Evolutionary conservation across 2,888 invertebrate species (phyloP).

Genomic region (Drosophila emarginata): DNA sequence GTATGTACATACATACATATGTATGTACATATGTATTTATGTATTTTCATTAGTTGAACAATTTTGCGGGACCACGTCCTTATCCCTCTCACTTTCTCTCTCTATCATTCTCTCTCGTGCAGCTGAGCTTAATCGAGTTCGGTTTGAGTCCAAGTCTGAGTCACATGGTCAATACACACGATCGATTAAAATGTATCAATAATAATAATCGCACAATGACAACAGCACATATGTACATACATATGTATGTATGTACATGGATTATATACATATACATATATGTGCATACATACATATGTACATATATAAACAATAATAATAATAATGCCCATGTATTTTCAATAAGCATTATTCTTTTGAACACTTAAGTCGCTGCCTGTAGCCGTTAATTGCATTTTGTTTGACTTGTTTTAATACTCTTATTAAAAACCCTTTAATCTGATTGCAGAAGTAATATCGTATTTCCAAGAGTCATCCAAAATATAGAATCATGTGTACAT

Average conservation of each 20-base stretch:
- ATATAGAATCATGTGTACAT: too few relatives aligned
- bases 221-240: conserved; percentile 22
- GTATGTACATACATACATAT: too few relatives aligned
- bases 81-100: not conserved
- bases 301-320: conserved; percentile 26
- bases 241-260: not conserved
- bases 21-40: too few relatives aligned
- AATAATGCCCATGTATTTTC: conserved; percentile 30
- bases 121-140: not conserved
- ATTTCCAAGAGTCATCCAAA: not conserved
- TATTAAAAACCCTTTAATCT: not conserved
- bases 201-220: conserved; percentile 29
- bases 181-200: conserved; percentile 54
- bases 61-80: not conserved
- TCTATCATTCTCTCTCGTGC: not conserved
- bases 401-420: not conserved
- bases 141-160: conserved; percentile 28
- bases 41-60: too few relatives aligned
- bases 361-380: conserved; percentile 45
- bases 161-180: conserved; percentile 63
- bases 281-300: not conserved
- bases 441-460: not conserved
- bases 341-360: conserved; percentile 47
- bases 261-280: conserved; percentile 9
- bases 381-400: conserved; percentile 54